phyloP scores from a whole-genome alignment of 2,113 vertebrate genomes.

The Lipotes vexillifer region DNA sequence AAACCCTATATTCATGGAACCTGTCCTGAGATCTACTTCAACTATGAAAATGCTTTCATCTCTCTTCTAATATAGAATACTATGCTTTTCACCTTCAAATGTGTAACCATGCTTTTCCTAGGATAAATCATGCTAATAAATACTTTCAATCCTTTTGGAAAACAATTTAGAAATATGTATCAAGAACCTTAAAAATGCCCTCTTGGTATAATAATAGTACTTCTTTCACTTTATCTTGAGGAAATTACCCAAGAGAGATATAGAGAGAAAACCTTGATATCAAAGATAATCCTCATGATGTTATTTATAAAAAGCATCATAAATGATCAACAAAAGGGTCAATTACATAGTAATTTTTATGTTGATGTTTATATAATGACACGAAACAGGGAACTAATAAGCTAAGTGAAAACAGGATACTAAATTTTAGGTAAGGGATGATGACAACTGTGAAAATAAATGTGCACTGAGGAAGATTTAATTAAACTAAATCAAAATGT shows the following conservation, averaged over 20 bases:
- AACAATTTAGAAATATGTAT: neutral
- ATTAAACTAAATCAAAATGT: neutral
- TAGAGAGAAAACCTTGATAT: neutral
- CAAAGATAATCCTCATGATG: neutral
- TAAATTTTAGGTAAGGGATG: neutral
- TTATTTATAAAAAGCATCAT: neutral
- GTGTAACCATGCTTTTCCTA: conserved; percentile 8
- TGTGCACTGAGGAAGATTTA: neutral
- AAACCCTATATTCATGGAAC: neutral
- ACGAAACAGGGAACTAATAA: neutral
- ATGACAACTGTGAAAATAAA: neutral
- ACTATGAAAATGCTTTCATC: neutral
- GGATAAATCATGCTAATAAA: neutral
- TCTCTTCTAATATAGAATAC: neutral
- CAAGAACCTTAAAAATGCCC: neutral
- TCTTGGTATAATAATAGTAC: neutral
- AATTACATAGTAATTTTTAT: neutral
- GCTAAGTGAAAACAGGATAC: neutral
- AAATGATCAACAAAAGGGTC: neutral
- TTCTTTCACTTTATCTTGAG: neutral
- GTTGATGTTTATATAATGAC: no score
- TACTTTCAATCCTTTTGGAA: neutral
- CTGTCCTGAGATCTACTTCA: neutral
- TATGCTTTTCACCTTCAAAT: neutral
- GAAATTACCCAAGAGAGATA: neutral